Evolutionary conservation across 2,797 vertebrate species (phyloP).

Genomic region (Chaunax sp.): DNA sequence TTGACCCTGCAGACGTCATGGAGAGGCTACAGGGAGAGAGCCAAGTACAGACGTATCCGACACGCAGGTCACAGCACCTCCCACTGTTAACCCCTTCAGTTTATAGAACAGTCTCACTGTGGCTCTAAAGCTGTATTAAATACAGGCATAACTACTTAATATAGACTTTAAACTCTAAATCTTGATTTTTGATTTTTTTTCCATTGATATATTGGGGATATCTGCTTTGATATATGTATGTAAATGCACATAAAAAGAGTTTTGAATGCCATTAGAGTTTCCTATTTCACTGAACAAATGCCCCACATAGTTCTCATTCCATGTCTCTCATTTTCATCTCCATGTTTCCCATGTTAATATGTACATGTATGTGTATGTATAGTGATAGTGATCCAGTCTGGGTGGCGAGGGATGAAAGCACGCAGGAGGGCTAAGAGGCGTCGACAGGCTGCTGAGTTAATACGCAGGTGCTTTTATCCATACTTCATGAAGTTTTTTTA

Average conservation of each 20-base stretch:
- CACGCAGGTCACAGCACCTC: constrained; percentile 83
- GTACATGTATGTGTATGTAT: constrained; percentile 17
- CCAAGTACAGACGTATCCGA: constrained; percentile 93
- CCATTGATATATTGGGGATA: neutral
- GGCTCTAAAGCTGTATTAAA: neutral
- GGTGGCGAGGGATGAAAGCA: constrained; percentile 94
- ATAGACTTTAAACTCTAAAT: too few species aligned
- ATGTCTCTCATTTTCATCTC: too few species aligned
- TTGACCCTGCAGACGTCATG: constrained; percentile 92
- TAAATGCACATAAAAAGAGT: constrained; percentile 13
- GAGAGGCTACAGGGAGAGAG: constrained; percentile 91
- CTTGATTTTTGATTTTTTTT: too few species aligned
- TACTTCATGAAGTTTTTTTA: neutral
- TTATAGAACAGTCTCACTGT: neutral
- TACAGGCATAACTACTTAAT: neutral
- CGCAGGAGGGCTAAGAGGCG: constrained; percentile 90
- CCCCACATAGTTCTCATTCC: neutral
- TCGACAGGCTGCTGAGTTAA: constrained; percentile 89
- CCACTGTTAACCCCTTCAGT: neutral
- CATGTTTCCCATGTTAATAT: constrained; percentile 29
- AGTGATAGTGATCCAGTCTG: constrained; percentile 95
- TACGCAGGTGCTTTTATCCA: constrained; percentile 86
- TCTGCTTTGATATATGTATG: neutral
- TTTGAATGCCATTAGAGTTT: neutral
- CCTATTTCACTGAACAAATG: neutral